Percentiles rank a stretch among this genome's conserved stretches.
These are phyloP conservation scores for Drosophila kohkoa DNA, from an alignment of 1,140 invertebrate species.

Conservation along the genomic window DNA sequence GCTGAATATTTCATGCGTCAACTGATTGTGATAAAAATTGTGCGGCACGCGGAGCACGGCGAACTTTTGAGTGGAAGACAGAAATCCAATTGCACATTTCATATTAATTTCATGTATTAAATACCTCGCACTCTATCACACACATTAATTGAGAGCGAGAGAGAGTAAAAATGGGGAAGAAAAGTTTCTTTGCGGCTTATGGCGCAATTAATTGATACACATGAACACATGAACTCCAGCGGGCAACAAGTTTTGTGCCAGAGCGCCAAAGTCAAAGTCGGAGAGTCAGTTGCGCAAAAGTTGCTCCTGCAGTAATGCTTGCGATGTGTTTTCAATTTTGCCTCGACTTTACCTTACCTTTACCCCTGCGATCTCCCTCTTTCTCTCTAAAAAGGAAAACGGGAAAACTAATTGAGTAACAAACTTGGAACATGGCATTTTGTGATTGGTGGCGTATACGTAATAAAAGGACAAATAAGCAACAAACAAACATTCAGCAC, in stretches of 20 bases:
- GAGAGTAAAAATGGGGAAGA: background rate
- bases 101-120: conserved; percentile 50
- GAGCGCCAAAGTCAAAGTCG: conserved; percentile 59
- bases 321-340: conserved; percentile 75
- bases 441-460: conserved; percentile 79
- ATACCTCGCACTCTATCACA: conserved; percentile 22
- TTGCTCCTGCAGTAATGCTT: conserved; percentile 45
- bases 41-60: conserved; percentile 7
- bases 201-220: conserved; percentile 79
- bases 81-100: conserved; percentile 21
- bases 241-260: conserved; percentile 63
- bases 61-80: conserved; percentile 21
- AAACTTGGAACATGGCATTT: conserved; percentile 77
- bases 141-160: conserved; percentile 32
- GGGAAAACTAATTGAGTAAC: conserved; percentile 82
- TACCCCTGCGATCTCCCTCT: background rate
- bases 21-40: conserved; percentile 39
- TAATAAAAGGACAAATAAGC: conserved; percentile 78
- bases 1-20: conserved; percentile 36
- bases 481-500: conserved; percentile 66
- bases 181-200: conserved; percentile 75
- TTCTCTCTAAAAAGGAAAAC: conserved; percentile 53
- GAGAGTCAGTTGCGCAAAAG: conserved; percentile 74
- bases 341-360: conserved; percentile 8
- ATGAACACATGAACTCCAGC: conserved; percentile 43